A percentile compares a stretch with the other conserved stretches of the same genome.
Evolutionary conservation across 2,888 invertebrate genomes (phyloP).

Genomic region (Phlogophora meticulosa): DNA sequence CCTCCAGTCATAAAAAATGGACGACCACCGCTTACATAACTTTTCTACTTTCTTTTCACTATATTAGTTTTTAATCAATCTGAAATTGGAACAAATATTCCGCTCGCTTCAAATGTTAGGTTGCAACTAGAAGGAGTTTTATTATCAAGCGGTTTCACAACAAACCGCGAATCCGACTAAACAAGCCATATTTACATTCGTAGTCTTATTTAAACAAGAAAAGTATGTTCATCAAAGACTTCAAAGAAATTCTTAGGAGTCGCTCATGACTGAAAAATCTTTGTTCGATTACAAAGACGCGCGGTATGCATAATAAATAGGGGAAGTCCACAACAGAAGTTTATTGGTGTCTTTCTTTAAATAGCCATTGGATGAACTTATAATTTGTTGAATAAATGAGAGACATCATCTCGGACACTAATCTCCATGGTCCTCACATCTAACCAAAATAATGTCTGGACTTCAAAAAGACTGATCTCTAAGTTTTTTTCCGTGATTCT

Average conservation of each 20-base stretch:
- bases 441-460: too few species aligned
- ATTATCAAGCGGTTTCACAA: slow-evolving; percentile 27
- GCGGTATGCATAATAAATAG: slow-evolving; percentile 71
- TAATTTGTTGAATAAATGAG: not conserved
- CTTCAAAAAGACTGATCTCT: too few species aligned
- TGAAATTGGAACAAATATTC: slow-evolving; percentile 30
- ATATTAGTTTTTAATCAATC: slow-evolving; percentile 56
- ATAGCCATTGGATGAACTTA: slow-evolving; percentile 37
- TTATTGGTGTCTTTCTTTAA: slow-evolving; percentile 52
- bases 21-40: slow-evolving; percentile 28
- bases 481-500: too few species aligned
- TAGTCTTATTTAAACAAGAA: slow-evolving; percentile 65
- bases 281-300: slow-evolving; percentile 68
- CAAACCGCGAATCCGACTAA: slow-evolving; percentile 50
- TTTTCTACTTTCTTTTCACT: slow-evolving; percentile 31
- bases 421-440: too few species aligned
- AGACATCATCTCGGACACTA: too few species aligned
- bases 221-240: slow-evolving; percentile 72
- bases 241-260: slow-evolving; percentile 70
- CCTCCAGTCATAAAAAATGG: slow-evolving; percentile 14
- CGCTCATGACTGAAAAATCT: slow-evolving; percentile 70
- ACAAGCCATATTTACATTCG: slow-evolving; percentile 66
- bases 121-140: slow-evolving; percentile 24
- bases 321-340: slow-evolving; percentile 33
- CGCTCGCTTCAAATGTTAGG: slow-evolving; percentile 18